Percentiles rank a stretch among this genome's conserved stretches.
Conservation (phyloP, 2,113 vertebrate species). For the Strix aluco region DNA sequence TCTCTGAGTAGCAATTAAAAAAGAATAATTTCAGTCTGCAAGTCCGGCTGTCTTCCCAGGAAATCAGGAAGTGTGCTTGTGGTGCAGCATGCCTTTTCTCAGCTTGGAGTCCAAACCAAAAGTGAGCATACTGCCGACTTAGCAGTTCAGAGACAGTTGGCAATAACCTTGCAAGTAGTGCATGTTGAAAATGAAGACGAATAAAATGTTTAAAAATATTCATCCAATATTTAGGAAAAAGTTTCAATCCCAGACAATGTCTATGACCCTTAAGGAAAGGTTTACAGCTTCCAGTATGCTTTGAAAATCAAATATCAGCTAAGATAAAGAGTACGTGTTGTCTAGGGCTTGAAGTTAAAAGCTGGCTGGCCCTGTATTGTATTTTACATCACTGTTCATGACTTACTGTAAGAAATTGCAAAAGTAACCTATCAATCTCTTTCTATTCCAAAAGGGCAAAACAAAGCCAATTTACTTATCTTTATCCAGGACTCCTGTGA, state of each 20-base stretch:
- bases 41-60: not conserved
- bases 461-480: not conserved
- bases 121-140: not conserved
- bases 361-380: not conserved
- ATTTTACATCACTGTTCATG: not conserved
- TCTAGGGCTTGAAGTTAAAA: not conserved
- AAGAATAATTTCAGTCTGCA: not conserved
- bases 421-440: not conserved
- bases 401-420: not conserved
- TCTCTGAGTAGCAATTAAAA: not conserved
- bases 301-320: not conserved
- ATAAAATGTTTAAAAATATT: not conserved
- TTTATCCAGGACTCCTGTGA: not conserved
- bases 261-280: not conserved
- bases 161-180: not conserved
- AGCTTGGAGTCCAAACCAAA: not conserved
- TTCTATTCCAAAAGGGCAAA: not conserved
- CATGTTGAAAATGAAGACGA: not conserved
- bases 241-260: not conserved
- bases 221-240: not conserved
- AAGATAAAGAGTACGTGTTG: not conserved
- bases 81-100: not conserved
- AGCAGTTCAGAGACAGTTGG: not conserved
- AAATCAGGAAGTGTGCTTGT: not conserved
- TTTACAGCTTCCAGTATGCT: not conserved